Percentiles rank a stretch among this genome's conserved stretches.
Conservation (phyloP, 1,140 invertebrate genomes). For the Diploscapter pachys region DNA sequence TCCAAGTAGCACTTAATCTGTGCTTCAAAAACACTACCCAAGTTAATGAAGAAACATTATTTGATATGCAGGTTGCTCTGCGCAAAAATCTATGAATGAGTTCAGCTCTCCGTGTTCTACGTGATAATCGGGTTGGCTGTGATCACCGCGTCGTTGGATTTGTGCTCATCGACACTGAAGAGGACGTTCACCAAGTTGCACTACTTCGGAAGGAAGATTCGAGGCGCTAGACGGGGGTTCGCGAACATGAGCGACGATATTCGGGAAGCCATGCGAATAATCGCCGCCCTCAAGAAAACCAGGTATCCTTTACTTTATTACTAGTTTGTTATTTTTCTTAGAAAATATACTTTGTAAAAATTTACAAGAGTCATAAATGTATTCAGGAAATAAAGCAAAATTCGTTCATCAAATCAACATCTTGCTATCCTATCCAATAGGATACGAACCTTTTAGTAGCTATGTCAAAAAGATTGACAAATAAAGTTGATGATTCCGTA, state of each 20-base stretch:
- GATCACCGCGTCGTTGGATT: conserved; percentile 55
- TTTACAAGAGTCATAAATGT: not conserved
- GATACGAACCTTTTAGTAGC: too few species aligned
- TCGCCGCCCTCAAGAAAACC: conserved; percentile 57
- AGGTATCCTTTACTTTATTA: conserved; percentile 33
- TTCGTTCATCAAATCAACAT: not conserved
- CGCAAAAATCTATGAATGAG: not conserved
- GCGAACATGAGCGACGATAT: conserved; percentile 57
- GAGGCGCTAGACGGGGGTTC: conserved; percentile 51
- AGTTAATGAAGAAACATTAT: not conserved
- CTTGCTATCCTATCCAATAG: not conserved
- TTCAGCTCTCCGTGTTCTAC: conserved; percentile 53
- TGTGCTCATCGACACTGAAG: conserved; percentile 55
- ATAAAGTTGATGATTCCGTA: not conserved
- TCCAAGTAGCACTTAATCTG: too few species aligned
- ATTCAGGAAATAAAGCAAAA: not conserved
- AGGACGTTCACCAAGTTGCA: conserved; percentile 58
- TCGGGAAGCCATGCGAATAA: conserved; percentile 57
- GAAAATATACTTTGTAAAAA: not conserved
- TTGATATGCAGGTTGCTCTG: not conserved
- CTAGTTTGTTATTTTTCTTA: not conserved
- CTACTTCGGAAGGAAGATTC: conserved; percentile 58
- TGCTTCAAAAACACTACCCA: too few species aligned
- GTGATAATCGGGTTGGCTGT: conserved; percentile 58
- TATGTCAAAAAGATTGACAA: too few species aligned